phyloP scores from a whole-genome alignment of 1,140 invertebrate genomes.

The Ridgeia piscesae region DNA sequence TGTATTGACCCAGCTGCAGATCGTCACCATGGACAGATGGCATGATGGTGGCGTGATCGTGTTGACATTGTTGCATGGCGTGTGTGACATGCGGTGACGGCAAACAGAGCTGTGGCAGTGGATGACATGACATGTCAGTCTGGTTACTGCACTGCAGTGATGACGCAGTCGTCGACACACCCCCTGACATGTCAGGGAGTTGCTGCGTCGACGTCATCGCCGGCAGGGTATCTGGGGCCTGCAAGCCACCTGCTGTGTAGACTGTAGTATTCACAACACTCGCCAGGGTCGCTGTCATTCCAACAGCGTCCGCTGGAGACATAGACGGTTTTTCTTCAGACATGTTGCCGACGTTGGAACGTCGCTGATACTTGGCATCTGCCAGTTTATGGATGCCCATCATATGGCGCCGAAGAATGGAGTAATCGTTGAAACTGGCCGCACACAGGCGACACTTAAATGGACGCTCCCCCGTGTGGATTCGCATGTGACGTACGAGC shows the following conservation, averaged over 20 bases:
- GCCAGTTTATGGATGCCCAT: conserved; percentile 30
- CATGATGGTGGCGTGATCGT: background rate
- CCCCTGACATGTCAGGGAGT: background rate
- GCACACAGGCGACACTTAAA: conserved; percentile 46
- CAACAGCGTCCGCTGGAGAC: background rate
- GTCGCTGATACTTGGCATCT: background rate
- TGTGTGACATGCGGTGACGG: background rate
- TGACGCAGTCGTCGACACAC: background rate
- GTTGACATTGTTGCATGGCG: background rate
- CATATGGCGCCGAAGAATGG: conserved; percentile 49
- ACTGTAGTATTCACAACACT: background rate
- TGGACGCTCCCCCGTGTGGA: conserved; percentile 52
- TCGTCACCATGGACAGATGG: background rate
- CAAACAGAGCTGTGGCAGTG: background rate
- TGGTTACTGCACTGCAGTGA: background rate
- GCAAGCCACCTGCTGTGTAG: background rate
- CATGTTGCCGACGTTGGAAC: background rate
- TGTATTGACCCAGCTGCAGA: background rate
- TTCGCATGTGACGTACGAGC: conserved; percentile 46
- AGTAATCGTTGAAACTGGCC: conserved; percentile 46
- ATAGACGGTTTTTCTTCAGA: background rate
- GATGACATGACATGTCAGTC: background rate
- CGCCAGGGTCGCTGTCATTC: background rate
- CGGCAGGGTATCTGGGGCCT: background rate
- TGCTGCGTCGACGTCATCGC: background rate